Percentiles rank a stretch among this genome's conserved stretches.
Conservation (phyloP, 2,888 invertebrate species). For the Sepiola atlantica region DNA sequence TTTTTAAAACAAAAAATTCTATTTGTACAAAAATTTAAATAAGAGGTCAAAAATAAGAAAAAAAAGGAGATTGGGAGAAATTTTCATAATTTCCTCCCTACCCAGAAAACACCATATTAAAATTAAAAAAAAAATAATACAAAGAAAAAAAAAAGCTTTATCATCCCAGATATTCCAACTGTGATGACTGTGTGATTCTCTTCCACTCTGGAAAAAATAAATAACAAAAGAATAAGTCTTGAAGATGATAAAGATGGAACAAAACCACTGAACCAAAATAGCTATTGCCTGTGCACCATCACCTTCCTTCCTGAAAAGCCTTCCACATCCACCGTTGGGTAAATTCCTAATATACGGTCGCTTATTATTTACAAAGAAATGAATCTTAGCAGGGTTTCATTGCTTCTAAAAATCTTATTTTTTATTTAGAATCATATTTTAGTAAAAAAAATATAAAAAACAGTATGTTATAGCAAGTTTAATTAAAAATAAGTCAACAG, state of each 20-base stretch:
- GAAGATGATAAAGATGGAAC: not conserved
- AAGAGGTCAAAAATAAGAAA: not conserved
- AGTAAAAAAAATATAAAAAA: too few relatives aligned
- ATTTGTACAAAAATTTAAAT: slow-evolving; percentile 33
- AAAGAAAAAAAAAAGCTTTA: not conserved
- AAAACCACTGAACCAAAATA: not conserved
- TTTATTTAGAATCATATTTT: too few relatives aligned
- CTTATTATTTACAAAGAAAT: too few relatives aligned
- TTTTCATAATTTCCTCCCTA: slow-evolving; percentile 35
- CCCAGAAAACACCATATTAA: not conserved
- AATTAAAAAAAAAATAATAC: not conserved
- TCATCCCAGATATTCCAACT: slow-evolving; percentile 8
- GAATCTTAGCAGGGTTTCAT: too few relatives aligned
- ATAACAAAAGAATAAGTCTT: not conserved
- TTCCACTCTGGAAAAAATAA: not conserved
- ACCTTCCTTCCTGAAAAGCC: not conserved
- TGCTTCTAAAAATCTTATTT: too few relatives aligned
- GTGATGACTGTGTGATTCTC: not conserved
- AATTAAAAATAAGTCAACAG: too few relatives aligned
- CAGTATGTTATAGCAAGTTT: too few relatives aligned
- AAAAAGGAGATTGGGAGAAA: slow-evolving; percentile 34
- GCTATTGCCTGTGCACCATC: not conserved
- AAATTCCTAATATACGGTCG: too few relatives aligned
- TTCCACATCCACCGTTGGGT: not conserved
- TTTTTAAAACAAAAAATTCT: not conserved